Conservation (phyloP, 35 echinoderm and acorn worm species). For the Acanthaster planci region DNA sequence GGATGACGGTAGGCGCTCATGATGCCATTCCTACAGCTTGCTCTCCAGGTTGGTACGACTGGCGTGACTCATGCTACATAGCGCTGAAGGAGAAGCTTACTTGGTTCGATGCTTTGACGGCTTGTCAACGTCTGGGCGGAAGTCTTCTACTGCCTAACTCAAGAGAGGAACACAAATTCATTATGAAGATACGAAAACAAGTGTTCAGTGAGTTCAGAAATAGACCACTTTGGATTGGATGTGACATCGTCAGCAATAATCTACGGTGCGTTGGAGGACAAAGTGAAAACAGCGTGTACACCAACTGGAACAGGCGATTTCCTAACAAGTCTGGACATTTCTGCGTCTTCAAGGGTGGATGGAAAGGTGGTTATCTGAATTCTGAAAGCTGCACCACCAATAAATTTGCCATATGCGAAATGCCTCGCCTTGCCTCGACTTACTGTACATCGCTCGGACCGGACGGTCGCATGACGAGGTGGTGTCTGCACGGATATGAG, state of each 20-base stretch:
- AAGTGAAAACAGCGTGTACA: neutral
- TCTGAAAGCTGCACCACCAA: neutral
- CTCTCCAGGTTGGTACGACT: neutral
- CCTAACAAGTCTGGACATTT: no score
- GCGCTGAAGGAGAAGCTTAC: neutral
- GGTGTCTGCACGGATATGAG: neutral
- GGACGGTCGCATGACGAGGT: neutral
- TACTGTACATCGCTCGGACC: neutral
- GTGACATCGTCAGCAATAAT: neutral
- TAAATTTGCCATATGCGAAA: neutral
- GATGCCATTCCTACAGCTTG: neutral
- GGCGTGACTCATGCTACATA: constrained; percentile 5
- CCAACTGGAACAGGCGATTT: neutral
- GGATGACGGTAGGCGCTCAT: neutral
- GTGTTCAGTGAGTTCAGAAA: neutral
- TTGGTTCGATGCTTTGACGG: neutral
- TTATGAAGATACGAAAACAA: neutral
- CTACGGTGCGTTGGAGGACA: neutral
- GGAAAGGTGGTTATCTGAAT: neutral
- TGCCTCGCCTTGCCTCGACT: neutral
- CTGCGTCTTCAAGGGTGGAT: neutral
- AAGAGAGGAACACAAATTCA: neutral
- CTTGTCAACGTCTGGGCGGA: neutral
- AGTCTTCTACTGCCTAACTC: neutral
- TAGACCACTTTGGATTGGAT: neutral